A percentile compares a stretch with the other conserved stretches of the same genome.
phyloP scores from a whole-genome alignment of 2,113 vertebrate genomes.

The Panurus biarmicus region DNA sequence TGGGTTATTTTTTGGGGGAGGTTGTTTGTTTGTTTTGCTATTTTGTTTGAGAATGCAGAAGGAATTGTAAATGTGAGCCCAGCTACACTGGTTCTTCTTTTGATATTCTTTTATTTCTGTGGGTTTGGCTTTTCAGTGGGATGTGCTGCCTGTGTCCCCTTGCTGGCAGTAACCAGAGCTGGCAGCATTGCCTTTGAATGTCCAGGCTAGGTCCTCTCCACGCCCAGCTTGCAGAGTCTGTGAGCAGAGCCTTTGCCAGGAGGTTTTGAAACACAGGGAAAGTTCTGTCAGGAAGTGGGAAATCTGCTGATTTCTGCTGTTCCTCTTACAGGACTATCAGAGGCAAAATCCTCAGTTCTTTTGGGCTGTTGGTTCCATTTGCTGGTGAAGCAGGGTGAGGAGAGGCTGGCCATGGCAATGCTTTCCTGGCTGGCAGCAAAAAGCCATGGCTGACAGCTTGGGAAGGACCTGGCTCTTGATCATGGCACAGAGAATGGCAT shows the following conservation, averaged over 20 bases:
- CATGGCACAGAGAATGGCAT: neutral
- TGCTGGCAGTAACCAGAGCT: neutral
- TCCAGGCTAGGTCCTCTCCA: neutral
- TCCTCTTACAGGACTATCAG: neutral
- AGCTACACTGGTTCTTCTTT: neutral
- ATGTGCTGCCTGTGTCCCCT: fast-evolving
- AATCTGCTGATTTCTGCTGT: conserved; percentile 13
- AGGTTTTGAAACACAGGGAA: neutral
- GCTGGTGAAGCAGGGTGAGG: fast-evolving
- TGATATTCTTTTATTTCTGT: neutral
- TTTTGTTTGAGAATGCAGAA: neutral
- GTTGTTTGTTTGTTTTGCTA: neutral
- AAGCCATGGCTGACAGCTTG: fast-evolving
- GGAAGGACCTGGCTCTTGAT: neutral
- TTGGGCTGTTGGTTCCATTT: fast-evolving
- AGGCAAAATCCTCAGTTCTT: neutral
- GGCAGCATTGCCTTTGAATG: fast-evolving
- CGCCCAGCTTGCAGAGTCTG: neutral
- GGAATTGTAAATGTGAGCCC: neutral
- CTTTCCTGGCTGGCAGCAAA: neutral
- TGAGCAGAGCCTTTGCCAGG: neutral
- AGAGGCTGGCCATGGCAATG: neutral
- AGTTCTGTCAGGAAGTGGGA: neutral
- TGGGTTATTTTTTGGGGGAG: too few species aligned
- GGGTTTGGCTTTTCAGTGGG: neutral